Base-by-base conservation (phyloP, 2,113 vertebrate genomes). In the Euleptes europaea region DNA sequence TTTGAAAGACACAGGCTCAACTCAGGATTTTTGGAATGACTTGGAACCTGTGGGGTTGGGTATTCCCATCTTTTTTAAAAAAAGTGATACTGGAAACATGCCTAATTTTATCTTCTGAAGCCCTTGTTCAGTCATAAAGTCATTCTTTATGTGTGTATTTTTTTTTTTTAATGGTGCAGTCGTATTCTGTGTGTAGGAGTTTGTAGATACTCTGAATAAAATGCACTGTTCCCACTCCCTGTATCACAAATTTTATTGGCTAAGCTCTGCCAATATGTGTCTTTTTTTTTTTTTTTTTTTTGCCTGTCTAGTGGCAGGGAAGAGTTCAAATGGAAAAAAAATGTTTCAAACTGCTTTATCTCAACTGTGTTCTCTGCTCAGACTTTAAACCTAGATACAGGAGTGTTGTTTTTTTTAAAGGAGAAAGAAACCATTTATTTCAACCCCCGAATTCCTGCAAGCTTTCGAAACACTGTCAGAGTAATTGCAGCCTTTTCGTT, bases 391-490 rank as follows among this genome's bases (percentile, higher is more conserved):
- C 54, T 51, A 80, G 78, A 75, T 81, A 42, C 26, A 54, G 85
- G 71, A 79, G 42, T 80, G 3, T 44, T 42, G 28, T 42, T 71
- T 54, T 40, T 77, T 44, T 71, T 19, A n/a, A 84, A 74, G 40
- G 85, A 90, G 90, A 94, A 94, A 86, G 80, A 92, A 94, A 94
- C 91, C 91, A 87, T 89, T 93, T 94, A 93, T 94, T 94, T 95
- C 93, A 94, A 84, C 89, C 88, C 90, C 91, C 91, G 92, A 91
- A 91, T 93, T 94, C 83, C 88, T 94, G 78, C 79, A 86, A 93
- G 91, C 93, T 94, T 86, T 94, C 91, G 91, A 94, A 95, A 94
- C 91, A 93, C 71, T 94, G 93, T 94, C 93, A 94, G 85, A 85
- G 91, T 94, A 94, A 94, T 95, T 94, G 93, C 92, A 94, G 88